These are phyloP conservation scores for Porites australiensis DNA, from an alignment of 64 coral and sea anemone species.

Conservation along the genomic window DNA sequence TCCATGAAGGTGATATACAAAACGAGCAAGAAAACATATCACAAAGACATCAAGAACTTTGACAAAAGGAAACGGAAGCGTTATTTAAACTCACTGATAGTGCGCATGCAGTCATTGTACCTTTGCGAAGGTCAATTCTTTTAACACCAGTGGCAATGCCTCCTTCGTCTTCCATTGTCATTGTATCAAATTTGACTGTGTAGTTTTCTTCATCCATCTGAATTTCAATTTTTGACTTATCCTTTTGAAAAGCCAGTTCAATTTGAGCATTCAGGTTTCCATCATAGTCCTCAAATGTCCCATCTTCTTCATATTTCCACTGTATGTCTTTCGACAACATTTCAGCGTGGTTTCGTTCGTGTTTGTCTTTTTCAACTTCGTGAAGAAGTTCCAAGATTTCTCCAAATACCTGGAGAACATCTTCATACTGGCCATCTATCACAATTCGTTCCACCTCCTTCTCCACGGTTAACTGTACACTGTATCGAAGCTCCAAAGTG, in stretches of 20 bases:
- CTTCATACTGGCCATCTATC: constrained; percentile 48
- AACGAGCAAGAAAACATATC: too few relatives aligned
- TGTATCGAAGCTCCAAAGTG: constrained; percentile 37
- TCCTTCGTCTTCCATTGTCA: neutral
- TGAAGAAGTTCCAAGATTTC: constrained; percentile 57
- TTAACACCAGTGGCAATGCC: neutral
- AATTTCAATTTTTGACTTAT: neutral
- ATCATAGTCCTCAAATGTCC: constrained; percentile 16
- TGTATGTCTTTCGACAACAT: constrained; percentile 59
- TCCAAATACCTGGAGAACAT: constrained; percentile 46
- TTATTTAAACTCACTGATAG: neutral
- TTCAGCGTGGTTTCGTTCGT: constrained; percentile 44
- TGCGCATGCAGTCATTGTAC: neutral
- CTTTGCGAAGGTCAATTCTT: neutral
- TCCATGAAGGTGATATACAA: too few relatives aligned
- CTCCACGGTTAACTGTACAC: constrained; percentile 46
- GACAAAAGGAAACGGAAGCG: neutral
- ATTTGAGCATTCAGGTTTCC: constrained; percentile 51
- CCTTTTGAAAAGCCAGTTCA: constrained; percentile 31
- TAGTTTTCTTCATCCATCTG: neutral
- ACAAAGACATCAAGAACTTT: neutral
- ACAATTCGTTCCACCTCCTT: constrained; percentile 40
- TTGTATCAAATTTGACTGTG: constrained; percentile 5
- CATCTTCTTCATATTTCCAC: constrained; percentile 34
- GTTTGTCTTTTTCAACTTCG: constrained; percentile 26